These are phyloP conservation scores for Malaclemys terrapin DNA, from an alignment of 2,113 vertebrate genomes.

Conservation along the genomic window DNA sequence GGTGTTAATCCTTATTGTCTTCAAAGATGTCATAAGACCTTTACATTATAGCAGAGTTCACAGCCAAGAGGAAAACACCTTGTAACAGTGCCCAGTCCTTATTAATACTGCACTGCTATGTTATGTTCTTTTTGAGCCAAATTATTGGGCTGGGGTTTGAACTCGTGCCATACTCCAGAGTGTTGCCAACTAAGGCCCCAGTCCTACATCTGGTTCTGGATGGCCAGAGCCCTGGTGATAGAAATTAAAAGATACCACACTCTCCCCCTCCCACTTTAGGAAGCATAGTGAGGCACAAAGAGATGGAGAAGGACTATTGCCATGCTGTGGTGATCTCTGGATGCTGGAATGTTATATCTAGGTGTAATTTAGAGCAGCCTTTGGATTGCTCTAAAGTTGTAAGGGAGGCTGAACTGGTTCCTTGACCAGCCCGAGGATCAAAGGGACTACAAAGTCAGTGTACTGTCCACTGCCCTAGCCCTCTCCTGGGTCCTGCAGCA, in stretches of 20 bases:
- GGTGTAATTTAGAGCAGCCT: not conserved
- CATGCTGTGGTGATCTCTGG: not conserved
- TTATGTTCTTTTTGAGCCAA: conserved; percentile 1
- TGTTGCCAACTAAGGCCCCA: not conserved
- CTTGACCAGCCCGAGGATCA: not conserved
- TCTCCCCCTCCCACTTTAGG: not conserved
- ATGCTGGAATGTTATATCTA: not conserved
- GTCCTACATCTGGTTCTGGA: rapidly evolving
- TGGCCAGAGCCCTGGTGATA: not conserved
- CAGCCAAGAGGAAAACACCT: not conserved
- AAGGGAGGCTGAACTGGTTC: not conserved
- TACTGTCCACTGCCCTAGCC: not conserved
- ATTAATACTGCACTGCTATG: not conserved
- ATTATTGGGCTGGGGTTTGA: not conserved
- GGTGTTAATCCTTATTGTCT: not conserved
- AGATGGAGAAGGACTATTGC: not conserved
- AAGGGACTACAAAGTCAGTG: not conserved
- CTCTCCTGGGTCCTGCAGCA: not conserved
- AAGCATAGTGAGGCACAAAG: not conserved
- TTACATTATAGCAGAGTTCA: not conserved
- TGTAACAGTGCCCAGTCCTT: conserved; percentile 2
- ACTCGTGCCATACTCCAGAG: not conserved
- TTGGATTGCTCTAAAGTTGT: not conserved
- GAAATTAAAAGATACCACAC: not conserved
- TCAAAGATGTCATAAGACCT: not conserved